Percentiles rank a stretch among this genome's conserved stretches.
phyloP scores from a whole-genome alignment of 1,140 invertebrate species.

The Drosophila varians region DNA sequence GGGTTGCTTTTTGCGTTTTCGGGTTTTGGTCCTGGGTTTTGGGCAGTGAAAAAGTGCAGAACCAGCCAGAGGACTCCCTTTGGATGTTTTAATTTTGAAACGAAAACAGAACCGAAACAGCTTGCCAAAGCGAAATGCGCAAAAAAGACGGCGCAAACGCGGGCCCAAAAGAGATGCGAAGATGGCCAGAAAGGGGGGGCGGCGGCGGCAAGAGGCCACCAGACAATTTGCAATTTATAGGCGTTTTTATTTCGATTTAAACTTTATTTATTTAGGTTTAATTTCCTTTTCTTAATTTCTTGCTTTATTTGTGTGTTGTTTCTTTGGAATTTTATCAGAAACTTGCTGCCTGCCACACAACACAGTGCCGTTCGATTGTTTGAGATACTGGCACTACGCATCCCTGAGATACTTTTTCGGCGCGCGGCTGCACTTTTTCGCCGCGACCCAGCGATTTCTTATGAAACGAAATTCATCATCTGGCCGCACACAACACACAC shows the following conservation, averaged over 20 bases:
- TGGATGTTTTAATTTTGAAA: slow-evolving; percentile 61
- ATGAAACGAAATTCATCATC: slow-evolving; percentile 41
- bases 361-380: slow-evolving; percentile 34
- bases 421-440: slow-evolving; percentile 15
- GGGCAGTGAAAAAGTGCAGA: slow-evolving; percentile 32
- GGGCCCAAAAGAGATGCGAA: slow-evolving; percentile 69
- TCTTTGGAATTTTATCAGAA: slow-evolving; percentile 5
- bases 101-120: slow-evolving; percentile 63
- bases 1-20: slow-evolving; percentile 29
- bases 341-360: background rate
- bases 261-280: background rate
- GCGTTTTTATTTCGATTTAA: background rate
- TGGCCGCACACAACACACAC: slow-evolving; percentile 46
- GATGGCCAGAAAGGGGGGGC: slow-evolving; percentile 10
- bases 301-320: slow-evolving; percentile 1
- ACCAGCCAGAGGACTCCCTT: slow-evolving; percentile 8
- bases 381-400: slow-evolving; percentile 24
- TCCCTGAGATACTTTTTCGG: slow-evolving; percentile 27
- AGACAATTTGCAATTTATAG: slow-evolving; percentile 27
- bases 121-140: slow-evolving; percentile 60
- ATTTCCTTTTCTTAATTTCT: slow-evolving; percentile 2
- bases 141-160: slow-evolving; percentile 79
- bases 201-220: background rate
- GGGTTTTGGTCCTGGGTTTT: slow-evolving; percentile 21
- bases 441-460: background rate